Evolutionary conservation across 1,140 invertebrate species (phyloP), one percentile per base, ranked within the genome.

Genomic region (Rhagoletis pomonella): DNA sequence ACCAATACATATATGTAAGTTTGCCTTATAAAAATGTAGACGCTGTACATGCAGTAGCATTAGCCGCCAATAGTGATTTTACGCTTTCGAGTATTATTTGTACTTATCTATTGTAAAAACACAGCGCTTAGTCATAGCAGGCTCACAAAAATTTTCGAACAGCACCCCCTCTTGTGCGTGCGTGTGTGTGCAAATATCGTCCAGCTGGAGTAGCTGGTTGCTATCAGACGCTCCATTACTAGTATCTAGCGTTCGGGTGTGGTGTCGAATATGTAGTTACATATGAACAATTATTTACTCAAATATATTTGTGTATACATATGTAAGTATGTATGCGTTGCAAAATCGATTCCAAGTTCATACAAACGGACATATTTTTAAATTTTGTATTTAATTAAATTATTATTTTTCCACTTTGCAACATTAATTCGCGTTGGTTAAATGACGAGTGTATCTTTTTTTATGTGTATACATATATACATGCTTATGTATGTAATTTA

Each of bases 171-270:
- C 65, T 12, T 62, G 60, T 62, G 60, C 4, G 6, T 62, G 60
- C 14, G 12, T 62, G 60, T 62, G 60, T 62, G 60, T n/a, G 10
- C 65, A 29, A 29, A 29, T 29, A 29, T 29, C 39, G 42, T 3
- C 39, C 67, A 73, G 42, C 42, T 73, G 42, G 67, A 73, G 12
- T 42, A 73, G 64, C 64, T 67, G 19, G 19, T 67, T 67, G 29
- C 67, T 73, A 73, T 73, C 67, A 73, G 42, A 73, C 67, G 42
- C 29, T 67, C 64, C 39, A 42, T 67, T 67, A 39, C 17, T 62
- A 10, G 60, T 14, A 10, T 73, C 67, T 42, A 73, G 14, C 67
- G 44, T 73, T 73, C 44, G 67, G 67, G 67, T 73, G 67, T 73
- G 67, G 67, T 47, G 67, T 12, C 64, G 12, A 14, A 73, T 44